Percentiles rank a stretch among this genome's conserved stretches.
Evolutionary conservation across 2,888 invertebrate genomes (phyloP).

Genomic region (Brenthis hecate): DNA sequence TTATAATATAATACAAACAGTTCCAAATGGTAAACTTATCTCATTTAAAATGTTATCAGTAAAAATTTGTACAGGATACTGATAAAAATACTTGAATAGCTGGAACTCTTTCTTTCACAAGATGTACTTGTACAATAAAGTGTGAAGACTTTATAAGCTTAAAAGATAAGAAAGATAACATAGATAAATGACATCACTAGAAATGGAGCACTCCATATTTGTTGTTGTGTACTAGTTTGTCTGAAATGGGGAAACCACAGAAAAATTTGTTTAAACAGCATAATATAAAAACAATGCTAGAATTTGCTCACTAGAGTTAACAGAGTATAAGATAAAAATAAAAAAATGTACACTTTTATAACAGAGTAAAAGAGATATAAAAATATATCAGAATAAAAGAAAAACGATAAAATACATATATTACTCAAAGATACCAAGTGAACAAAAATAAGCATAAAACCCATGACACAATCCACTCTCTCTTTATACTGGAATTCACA

Average conservation of each 20-base stretch:
- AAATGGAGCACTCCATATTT: neutral
- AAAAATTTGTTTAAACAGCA: no score
- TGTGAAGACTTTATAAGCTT: conserved; percentile 3
- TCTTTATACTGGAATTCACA: conserved; percentile 8
- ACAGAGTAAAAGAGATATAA: no score
- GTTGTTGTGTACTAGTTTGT: neutral
- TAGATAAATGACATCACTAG: neutral
- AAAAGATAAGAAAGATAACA: conserved; percentile 4
- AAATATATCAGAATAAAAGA: neutral
- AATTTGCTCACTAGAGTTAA: no score
- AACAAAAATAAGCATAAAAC: conserved; percentile 40
- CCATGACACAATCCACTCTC: conserved; percentile 1
- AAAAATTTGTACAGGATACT: no score
- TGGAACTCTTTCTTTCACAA: no score
- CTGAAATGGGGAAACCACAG: neutral
- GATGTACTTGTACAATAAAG: neutral
- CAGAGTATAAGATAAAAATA: no score
- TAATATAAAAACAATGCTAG: no score
- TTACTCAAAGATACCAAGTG: neutral
- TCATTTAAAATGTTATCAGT: no score
- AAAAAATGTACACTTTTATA: no score
- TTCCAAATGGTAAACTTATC: no score
- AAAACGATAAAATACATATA: neutral
- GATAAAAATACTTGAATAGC: no score
- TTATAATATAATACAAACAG: no score